These are phyloP conservation scores for Conus canariensis DNA, from an alignment of 2,888 invertebrate species.

Conservation along the genomic window DNA sequence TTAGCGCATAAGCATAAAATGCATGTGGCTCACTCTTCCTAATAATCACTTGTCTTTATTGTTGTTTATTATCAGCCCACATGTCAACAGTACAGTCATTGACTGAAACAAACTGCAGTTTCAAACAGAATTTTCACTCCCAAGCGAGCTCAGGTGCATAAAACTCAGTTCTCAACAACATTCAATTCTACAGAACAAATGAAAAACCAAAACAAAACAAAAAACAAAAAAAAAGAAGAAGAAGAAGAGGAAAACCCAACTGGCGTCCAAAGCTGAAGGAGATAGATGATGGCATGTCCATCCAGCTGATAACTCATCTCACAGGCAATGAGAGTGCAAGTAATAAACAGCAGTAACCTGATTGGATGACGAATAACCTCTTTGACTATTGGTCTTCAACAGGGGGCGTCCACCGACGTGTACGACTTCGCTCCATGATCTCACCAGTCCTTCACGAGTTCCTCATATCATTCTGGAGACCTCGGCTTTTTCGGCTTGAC, in stretches of 20 bases:
- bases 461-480: too few relatives aligned
- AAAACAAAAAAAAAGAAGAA: neutral
- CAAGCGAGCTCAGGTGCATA: too few relatives aligned
- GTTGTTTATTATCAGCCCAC: too few relatives aligned
- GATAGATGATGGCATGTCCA: neutral
- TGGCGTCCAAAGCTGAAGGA: neutral
- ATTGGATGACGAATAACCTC: constrained; percentile 1
- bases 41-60: too few relatives aligned
- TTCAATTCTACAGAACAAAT: neutral
- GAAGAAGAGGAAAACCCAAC: neutral
- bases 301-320: neutral
- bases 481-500: too few relatives aligned
- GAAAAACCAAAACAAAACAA: neutral
- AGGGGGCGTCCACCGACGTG: neutral
- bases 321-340: neutral
- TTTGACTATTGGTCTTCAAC: neutral
- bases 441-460: neutral
- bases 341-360: constrained; percentile 29
- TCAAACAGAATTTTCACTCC: too few relatives aligned
- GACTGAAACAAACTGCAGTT: too few relatives aligned
- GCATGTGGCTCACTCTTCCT: too few relatives aligned
- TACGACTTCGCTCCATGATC: neutral
- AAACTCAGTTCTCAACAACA: neutral
- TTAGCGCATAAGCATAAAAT: too few relatives aligned
- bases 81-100: too few relatives aligned